A percentile compares a stretch with the other conserved stretches of the same genome.
These are phyloP conservation scores for Eurosta solidaginis DNA, from an alignment of 1,140 invertebrate genomes.

Conservation along the genomic window DNA sequence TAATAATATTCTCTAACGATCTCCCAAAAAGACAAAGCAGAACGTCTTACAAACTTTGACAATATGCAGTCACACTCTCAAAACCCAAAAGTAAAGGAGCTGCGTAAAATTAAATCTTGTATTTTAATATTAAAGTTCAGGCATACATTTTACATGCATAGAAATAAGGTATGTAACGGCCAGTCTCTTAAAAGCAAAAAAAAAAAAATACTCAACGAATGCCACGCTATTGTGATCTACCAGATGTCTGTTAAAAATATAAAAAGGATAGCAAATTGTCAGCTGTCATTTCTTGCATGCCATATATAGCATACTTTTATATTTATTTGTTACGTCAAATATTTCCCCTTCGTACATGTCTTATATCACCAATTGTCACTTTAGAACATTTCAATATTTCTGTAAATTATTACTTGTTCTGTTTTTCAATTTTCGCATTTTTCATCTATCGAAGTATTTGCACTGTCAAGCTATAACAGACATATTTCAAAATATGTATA, in stretches of 20 bases:
- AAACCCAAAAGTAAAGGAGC: no score
- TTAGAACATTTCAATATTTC: background rate
- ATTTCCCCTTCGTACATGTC: background rate
- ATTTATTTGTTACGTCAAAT: background rate
- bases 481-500: background rate
- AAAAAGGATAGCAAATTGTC: conserved; percentile 1
- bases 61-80: no score
- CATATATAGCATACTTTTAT: background rate
- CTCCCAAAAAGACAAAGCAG: no score
- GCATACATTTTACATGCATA: no score
- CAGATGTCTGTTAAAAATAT: background rate
- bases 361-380: background rate
- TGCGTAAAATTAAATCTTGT: no score
- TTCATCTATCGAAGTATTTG: background rate
- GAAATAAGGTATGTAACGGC: no score
- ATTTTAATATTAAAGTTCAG: no score
- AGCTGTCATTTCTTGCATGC: conserved; percentile 2
- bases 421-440: background rate
- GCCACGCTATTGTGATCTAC: no score
- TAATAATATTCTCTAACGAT: no score
- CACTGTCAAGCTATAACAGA: background rate
- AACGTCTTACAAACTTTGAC: no score
- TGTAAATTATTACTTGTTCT: background rate
- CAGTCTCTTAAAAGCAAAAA: no score
- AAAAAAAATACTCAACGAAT: no score